Evolutionary conservation across 1,140 invertebrate genomes (phyloP).

Genomic region (Orussus abietinus): DNA sequence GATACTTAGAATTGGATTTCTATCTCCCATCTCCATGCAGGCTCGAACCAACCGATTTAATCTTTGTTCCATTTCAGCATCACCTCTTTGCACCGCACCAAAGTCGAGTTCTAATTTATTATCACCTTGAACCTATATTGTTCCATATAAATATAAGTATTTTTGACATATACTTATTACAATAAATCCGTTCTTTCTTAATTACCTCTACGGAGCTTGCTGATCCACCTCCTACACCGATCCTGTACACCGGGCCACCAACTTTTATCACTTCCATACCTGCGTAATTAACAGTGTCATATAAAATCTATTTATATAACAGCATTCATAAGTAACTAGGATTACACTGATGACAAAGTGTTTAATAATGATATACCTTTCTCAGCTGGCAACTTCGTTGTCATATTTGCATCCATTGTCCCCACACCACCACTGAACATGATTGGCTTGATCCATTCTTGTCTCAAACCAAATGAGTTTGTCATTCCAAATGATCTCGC

Average conservation of each 20-base stretch:
- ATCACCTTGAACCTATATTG: slow-evolving; percentile 75
- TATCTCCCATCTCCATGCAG: slow-evolving; percentile 76
- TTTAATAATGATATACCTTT: slow-evolving; percentile 54
- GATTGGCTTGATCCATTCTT: slow-evolving; percentile 97
- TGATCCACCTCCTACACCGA: slow-evolving; percentile 95
- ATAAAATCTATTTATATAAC: slow-evolving; percentile 23
- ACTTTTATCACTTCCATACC: slow-evolving; percentile 89
- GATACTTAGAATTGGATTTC: slow-evolving; percentile 91
- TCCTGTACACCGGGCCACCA: slow-evolving; percentile 93
- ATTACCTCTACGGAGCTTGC: slow-evolving; percentile 88
- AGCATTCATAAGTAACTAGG: too few relatives aligned
- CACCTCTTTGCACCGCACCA: slow-evolving; percentile 94
- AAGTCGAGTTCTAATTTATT: slow-evolving; percentile 87
- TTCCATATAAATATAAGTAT: slow-evolving; percentile 1
- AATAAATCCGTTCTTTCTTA: too few relatives aligned
- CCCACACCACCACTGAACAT: slow-evolving; percentile 98
- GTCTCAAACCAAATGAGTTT: slow-evolving; percentile 62
- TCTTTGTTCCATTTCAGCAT: slow-evolving; percentile 99
- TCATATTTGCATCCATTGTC: slow-evolving; percentile 76
- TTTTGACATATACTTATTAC: neutral
- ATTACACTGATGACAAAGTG: neutral
- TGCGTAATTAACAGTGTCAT: slow-evolving; percentile 37
- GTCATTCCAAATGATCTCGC: slow-evolving; percentile 83
- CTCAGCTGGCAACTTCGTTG: slow-evolving; percentile 67
- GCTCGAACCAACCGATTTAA: slow-evolving; percentile 89